These are phyloP conservation scores for Lycodopsis pacificus DNA, from an alignment of 2,797 vertebrate genomes.

Conservation along the genomic window DNA sequence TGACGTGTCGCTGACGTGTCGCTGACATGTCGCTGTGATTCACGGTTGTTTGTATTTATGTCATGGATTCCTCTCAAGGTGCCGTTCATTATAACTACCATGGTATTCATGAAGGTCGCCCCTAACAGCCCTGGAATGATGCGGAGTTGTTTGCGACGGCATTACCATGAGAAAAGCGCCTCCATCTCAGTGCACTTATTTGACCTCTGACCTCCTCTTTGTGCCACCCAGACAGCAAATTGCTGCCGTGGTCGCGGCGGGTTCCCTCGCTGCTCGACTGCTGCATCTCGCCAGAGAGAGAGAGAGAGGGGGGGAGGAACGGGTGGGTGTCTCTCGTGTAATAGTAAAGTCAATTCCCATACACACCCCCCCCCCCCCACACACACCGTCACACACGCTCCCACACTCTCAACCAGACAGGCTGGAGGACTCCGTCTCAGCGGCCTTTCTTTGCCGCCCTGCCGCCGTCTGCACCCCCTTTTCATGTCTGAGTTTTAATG, in stretches of 20 bases:
- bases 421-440: slow-evolving; percentile 80
- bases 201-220: slow-evolving; percentile 89
- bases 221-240: slow-evolving; percentile 88
- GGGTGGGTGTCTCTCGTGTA: slow-evolving; percentile 57
- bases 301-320: slow-evolving; percentile 38
- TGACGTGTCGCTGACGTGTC: too few relatives aligned
- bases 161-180: slow-evolving; percentile 91
- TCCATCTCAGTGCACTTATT: slow-evolving; percentile 87
- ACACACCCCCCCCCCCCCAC: slow-evolving; percentile 43
- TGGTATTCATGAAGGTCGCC: slow-evolving; percentile 22
- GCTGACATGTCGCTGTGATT: too few relatives aligned
- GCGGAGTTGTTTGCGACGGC: slow-evolving; percentile 69
- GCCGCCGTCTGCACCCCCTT: slow-evolving; percentile 74
- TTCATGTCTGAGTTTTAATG: slow-evolving; percentile 84
- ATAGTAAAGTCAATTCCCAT: slow-evolving; percentile 80
- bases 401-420: slow-evolving; percentile 84
- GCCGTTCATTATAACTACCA: slow-evolving; percentile 9
- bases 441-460: slow-evolving; percentile 75
- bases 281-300: slow-evolving; percentile 11
- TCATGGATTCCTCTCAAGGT: slow-evolving; percentile 12
- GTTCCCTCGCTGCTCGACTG: slow-evolving; percentile 38
- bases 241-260: slow-evolving; percentile 77
- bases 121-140: slow-evolving; percentile 61
- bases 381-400: slow-evolving; percentile 78
- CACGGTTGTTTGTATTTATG: too few relatives aligned